Percentiles rank a stretch among this genome's conserved stretches.
Evolutionary conservation across 2,888 invertebrate genomes (phyloP).

Genomic region (Pandemis corylana): DNA sequence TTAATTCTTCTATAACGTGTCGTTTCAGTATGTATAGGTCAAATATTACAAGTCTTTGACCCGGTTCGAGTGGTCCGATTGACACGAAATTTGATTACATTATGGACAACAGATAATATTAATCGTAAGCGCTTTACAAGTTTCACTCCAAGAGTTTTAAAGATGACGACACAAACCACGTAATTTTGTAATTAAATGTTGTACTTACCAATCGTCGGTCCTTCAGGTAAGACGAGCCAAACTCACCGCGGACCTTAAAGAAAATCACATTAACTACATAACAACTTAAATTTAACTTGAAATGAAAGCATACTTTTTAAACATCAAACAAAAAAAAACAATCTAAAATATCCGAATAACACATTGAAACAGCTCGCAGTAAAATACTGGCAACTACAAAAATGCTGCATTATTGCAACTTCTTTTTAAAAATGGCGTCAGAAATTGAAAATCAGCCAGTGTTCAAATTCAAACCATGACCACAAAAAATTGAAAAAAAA

Average conservation of each 20-base stretch:
- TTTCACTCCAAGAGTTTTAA: too few species aligned
- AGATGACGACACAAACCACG: too few species aligned
- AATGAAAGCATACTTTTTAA: neutral
- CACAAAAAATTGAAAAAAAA: too few species aligned
- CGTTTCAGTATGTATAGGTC: too few species aligned
- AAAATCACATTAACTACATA: conserved; percentile 3
- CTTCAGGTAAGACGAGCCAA: conserved; percentile 65
- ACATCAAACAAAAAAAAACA: neutral
- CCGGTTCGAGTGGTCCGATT: too few species aligned
- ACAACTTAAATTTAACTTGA: neutral
- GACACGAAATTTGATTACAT: too few species aligned
- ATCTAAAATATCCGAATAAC: neutral
- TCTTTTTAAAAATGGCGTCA: neutral
- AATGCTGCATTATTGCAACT: neutral
- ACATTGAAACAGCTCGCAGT: neutral
- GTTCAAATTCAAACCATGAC: neutral
- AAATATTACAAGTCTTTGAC: too few species aligned
- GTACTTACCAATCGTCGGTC: conserved; percentile 67
- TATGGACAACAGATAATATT: too few species aligned
- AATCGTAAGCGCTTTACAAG: too few species aligned
- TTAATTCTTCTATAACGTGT: too few species aligned
- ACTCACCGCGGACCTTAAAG: conserved; percentile 59
- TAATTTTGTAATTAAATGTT: neutral
- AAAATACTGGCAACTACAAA: neutral
- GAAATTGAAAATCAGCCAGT: conserved; percentile 7